These are phyloP conservation scores for Pygoscelis antarcticus DNA, from an alignment of 2,113 vertebrate genomes.

Conservation along the genomic window DNA sequence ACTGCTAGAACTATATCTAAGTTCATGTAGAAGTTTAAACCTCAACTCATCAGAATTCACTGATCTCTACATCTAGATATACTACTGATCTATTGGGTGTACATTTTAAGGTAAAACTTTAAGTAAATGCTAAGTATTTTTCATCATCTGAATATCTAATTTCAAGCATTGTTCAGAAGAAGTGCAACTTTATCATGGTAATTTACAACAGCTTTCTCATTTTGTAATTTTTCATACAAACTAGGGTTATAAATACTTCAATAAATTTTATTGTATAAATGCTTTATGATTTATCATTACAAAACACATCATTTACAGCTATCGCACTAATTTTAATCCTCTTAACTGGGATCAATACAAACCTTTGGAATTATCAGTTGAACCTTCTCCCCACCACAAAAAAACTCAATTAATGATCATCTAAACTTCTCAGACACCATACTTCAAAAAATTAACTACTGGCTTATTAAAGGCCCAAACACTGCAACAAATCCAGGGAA, in stretches of 20 bases:
- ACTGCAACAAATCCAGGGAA: background rate
- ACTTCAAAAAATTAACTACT: background rate
- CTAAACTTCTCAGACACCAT: background rate
- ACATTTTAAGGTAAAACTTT: background rate
- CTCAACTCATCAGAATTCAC: background rate
- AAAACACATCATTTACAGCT: slow-evolving; percentile 26
- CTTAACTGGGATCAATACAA: background rate
- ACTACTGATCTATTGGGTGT: background rate
- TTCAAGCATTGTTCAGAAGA: slow-evolving; percentile 22
- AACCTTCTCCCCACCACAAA: background rate
- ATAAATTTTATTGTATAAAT: slow-evolving; percentile 28
- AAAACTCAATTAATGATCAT: background rate
- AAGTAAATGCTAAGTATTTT: background rate
- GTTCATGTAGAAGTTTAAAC: background rate
- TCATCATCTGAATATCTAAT: background rate
- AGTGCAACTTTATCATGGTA: background rate
- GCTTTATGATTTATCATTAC: slow-evolving; percentile 24
- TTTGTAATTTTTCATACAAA: background rate
- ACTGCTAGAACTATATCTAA: background rate
- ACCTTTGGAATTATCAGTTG: slow-evolving; percentile 23
- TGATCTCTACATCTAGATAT: background rate
- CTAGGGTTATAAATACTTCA: slow-evolving; percentile 15
- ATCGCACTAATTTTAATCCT: background rate
- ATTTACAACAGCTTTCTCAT: background rate
- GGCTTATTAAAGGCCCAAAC: background rate